These are phyloP conservation scores for Spongilla lacustris DNA, from an alignment of 37 sponge, comb jelly and placozoan species.

Conservation along the genomic window DNA sequence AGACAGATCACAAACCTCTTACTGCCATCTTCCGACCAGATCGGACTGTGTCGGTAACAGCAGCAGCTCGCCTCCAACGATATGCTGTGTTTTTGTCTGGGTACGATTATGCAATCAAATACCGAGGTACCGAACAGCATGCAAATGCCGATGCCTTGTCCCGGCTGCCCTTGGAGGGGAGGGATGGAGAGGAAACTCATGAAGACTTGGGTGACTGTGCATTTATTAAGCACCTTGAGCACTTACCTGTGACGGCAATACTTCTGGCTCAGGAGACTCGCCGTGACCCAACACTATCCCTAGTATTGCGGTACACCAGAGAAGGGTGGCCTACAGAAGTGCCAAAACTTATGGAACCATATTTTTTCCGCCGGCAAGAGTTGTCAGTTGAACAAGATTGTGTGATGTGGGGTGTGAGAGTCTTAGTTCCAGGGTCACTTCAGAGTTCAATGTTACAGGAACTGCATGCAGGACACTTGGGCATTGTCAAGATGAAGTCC, in stretches of 20 bases:
- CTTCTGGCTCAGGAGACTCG: background rate
- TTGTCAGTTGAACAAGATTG: too few species aligned
- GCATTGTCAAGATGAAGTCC: conserved; percentile 37
- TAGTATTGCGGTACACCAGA: conserved; percentile 11
- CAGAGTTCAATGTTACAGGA: background rate
- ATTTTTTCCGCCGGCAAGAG: background rate
- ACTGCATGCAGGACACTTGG: conserved; percentile 39
- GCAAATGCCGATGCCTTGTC: too few species aligned
- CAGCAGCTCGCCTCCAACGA: too few species aligned
- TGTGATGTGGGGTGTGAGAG: conserved; percentile 53
- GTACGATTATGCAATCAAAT: too few species aligned
- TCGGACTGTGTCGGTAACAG: too few species aligned
- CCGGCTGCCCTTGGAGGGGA: too few species aligned
- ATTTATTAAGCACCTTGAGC: conserved; percentile 8
- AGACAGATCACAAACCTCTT: too few species aligned
- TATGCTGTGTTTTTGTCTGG: too few species aligned
- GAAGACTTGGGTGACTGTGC: too few species aligned
- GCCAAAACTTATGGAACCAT: conserved; percentile 6
- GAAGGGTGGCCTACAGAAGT: conserved; percentile 46
- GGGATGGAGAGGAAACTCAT: too few species aligned
- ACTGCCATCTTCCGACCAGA: too few species aligned
- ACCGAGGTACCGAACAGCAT: too few species aligned
- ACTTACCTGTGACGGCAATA: background rate
- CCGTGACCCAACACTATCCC: background rate
- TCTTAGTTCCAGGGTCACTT: conserved; percentile 20